These are phyloP conservation scores for Odontophorus gujanensis DNA, from an alignment of 2,113 vertebrate genomes.

Conservation along the genomic window DNA sequence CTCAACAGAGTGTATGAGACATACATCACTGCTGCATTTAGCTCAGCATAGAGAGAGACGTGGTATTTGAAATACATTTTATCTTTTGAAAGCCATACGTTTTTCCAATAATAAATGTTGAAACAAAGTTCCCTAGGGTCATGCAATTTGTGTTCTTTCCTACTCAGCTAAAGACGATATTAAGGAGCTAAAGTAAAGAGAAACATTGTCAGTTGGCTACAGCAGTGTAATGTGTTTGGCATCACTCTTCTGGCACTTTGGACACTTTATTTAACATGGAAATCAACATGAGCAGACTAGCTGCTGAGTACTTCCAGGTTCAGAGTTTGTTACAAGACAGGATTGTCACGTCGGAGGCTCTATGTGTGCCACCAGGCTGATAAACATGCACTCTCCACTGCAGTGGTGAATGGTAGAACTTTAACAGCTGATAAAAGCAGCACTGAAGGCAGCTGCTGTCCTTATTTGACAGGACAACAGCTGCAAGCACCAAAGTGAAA, in stretches of 20 bases:
- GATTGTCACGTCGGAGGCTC: neutral
- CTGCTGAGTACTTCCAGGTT: neutral
- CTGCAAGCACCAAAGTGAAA: neutral
- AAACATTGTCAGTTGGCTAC: neutral
- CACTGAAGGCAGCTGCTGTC: neutral
- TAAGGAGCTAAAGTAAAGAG: neutral
- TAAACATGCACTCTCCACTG: neutral
- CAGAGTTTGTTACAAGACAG: neutral
- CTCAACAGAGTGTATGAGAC: neutral
- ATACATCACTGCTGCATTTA: neutral
- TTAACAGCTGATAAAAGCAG: neutral
- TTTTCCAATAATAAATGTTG: neutral
- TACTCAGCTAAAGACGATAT: neutral
- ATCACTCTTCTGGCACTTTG: neutral
- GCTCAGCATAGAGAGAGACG: neutral
- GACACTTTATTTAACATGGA: neutral
- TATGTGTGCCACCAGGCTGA: neutral
- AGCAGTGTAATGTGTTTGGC: accelerated
- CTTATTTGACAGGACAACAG: neutral
- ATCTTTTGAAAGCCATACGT: neutral
- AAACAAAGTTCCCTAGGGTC: neutral
- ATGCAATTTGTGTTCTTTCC: neutral
- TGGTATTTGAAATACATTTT: conserved; percentile 4
- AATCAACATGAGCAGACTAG: neutral
- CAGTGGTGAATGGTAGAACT: neutral